Evolutionary conservation across 2,113 vertebrate species (phyloP), one percentile per base, ranked within the genome.

Genomic region (Pica pica): DNA sequence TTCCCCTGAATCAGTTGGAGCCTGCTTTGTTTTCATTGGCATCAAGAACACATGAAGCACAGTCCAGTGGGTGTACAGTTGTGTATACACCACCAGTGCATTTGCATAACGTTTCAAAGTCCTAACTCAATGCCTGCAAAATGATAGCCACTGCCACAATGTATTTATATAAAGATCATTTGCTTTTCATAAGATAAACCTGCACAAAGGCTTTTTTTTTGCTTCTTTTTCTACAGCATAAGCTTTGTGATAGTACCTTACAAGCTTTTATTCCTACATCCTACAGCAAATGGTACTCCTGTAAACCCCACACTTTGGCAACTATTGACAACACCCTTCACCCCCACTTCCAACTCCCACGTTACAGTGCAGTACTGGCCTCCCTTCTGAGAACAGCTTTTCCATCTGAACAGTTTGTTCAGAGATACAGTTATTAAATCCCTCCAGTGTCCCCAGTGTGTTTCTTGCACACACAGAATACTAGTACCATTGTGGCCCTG

Each of bases 41-140:
- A 87, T 47, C 24, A 73, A 68, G 89, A 96, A 98, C 94, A 97
- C 90, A 96, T 33, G 89, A 64, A 92, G 90, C 53, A 97, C 83
- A 97, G 96, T 92, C 79, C 93, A 91, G 92, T 37, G 87, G 75
- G 69, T 89, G 46, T 71, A 85, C 46, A 76, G 95, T 92, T 92
- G 89, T 90, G 52, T 85, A 84, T 83, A 91, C 76, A 95, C 84
- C 35, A 46, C 73, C 74, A 46, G n/a, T 39, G 33, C 83, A 96
- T 97, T 97, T 97, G 95, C 95, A 96, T 97, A 91, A 87, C 10
- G 7, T 95, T 97, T 96, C 96, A 92, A 97, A 97, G 92, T 61
- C 71, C 83, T 92, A 76, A 87, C 89, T 86, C 74, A 7, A 67
- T 64, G 80, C 44, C 91, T 94, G 86, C 83, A 93, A 61, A 92